These are phyloP conservation scores for Mesorhabditis spiculigera DNA, from an alignment of 2,888 invertebrate species.

Conservation along the genomic window DNA sequence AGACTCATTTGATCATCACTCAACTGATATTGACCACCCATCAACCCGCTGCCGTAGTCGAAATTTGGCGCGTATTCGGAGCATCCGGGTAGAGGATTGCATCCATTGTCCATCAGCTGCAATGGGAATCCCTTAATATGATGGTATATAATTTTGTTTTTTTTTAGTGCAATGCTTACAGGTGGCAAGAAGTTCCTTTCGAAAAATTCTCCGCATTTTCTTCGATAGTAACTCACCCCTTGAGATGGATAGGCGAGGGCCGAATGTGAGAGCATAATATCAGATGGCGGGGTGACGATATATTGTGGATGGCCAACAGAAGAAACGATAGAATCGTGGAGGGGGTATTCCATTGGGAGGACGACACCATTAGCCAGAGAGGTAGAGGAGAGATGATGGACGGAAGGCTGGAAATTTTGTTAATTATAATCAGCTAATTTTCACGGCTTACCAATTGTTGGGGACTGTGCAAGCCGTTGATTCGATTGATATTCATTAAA, in stretches of 20 bases:
- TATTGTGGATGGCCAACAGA: slow-evolving; percentile 32
- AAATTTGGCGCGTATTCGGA: slow-evolving; percentile 42
- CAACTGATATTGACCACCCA: slow-evolving; percentile 27
- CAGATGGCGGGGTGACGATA: slow-evolving; percentile 31
- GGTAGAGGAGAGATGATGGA: slow-evolving; percentile 38
- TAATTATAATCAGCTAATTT: neutral
- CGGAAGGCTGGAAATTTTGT: slow-evolving; percentile 34
- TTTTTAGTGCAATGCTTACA: neutral
- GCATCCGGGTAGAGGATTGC: slow-evolving; percentile 27
- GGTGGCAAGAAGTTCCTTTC: neutral
- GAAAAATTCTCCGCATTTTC: neutral
- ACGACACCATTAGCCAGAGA: slow-evolving; percentile 18
- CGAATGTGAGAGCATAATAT: slow-evolving; percentile 34
- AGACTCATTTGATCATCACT: slow-evolving; percentile 12
- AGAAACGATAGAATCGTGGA: slow-evolving; percentile 10
- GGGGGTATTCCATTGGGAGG: slow-evolving; percentile 29
- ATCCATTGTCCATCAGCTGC: slow-evolving; percentile 31
- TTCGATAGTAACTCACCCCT: neutral
- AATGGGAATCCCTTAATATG: neutral
- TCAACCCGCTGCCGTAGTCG: slow-evolving; percentile 27
- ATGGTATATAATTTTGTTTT: neutral
- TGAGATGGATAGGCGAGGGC: slow-evolving; percentile 17
- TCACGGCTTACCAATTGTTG: slow-evolving; percentile 28
- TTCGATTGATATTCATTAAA: slow-evolving; percentile 5
- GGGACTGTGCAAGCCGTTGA: slow-evolving; percentile 11